Conservation (phyloP, 2,113 vertebrate genomes). For the Semnopithecus entellus region DNA sequence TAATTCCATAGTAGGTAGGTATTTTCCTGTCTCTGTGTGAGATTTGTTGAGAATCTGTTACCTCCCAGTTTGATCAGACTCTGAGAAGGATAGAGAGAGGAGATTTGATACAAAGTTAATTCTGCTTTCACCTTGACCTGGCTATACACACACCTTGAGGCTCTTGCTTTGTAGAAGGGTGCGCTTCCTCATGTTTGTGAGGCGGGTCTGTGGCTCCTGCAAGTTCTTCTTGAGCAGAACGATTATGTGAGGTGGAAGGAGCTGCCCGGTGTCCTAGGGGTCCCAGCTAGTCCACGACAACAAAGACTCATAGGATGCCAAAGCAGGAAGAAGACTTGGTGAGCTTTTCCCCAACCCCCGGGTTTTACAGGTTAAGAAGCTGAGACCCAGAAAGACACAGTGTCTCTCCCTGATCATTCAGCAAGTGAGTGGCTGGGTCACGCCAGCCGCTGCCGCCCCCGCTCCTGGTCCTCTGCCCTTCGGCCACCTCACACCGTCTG, state of each 20-base stretch:
- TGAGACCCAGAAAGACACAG: background rate
- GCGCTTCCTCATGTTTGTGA: background rate
- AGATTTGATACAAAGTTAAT: background rate
- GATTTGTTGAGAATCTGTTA: background rate
- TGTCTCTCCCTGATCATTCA: background rate
- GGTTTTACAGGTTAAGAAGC: background rate
- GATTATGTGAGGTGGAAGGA: background rate
- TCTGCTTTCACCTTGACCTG: background rate
- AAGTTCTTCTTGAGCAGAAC: background rate
- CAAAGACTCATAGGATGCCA: background rate
- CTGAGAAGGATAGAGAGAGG: background rate
- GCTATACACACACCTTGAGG: background rate
- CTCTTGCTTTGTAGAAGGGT: background rate
- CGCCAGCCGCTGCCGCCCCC: background rate
- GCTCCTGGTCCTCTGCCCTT: fast-evolving
- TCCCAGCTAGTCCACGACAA: background rate
- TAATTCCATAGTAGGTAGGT: background rate
- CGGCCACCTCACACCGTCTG: fast-evolving
- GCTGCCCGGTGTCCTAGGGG: background rate
- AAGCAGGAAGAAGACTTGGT: background rate
- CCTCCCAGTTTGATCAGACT: background rate
- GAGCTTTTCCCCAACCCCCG: background rate
- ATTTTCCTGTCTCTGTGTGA: background rate
- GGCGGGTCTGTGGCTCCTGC: background rate
- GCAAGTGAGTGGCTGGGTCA: background rate